Percentiles rank a stretch among this genome's conserved stretches.
These are phyloP conservation scores for Passer domesticus DNA, from an alignment of 2,113 vertebrate species.

Conservation along the genomic window DNA sequence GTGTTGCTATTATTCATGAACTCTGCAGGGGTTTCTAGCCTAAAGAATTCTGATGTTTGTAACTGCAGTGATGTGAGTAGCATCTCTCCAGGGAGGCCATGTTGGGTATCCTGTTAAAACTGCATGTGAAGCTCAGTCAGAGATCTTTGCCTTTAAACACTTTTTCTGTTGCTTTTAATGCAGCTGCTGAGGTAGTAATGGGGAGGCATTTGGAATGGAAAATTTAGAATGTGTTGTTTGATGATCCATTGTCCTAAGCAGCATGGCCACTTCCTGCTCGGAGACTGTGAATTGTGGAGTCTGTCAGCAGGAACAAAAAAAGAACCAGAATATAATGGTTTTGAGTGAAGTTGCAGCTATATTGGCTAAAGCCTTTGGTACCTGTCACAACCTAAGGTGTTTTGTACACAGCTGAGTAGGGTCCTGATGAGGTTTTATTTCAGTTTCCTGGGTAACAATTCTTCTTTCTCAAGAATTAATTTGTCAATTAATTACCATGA, in stretches of 20 bases:
- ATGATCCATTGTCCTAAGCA: neutral
- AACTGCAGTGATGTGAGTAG: neutral
- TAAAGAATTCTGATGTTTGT: neutral
- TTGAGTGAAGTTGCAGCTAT: neutral
- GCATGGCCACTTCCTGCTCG: neutral
- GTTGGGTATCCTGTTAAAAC: neutral
- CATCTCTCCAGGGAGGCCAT: neutral
- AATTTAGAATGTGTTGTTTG: neutral
- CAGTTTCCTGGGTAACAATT: neutral
- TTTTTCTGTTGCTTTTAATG: neutral
- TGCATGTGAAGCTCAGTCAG: neutral
- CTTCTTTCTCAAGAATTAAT: neutral
- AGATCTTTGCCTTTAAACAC: neutral
- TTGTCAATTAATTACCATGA: neutral
- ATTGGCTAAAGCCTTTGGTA: neutral
- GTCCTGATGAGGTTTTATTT: neutral
- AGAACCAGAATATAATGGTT: rapidly evolving
- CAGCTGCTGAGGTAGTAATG: neutral
- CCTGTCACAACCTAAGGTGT: neutral
- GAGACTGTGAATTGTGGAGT: neutral
- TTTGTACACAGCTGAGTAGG: neutral
- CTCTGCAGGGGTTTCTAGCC: neutral
- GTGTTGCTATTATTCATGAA: neutral
- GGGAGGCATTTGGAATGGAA: neutral
- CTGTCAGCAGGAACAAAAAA: neutral